Evolutionary conservation across 1,140 invertebrate species (phyloP).

Genomic region (Hestina assimilis): DNA sequence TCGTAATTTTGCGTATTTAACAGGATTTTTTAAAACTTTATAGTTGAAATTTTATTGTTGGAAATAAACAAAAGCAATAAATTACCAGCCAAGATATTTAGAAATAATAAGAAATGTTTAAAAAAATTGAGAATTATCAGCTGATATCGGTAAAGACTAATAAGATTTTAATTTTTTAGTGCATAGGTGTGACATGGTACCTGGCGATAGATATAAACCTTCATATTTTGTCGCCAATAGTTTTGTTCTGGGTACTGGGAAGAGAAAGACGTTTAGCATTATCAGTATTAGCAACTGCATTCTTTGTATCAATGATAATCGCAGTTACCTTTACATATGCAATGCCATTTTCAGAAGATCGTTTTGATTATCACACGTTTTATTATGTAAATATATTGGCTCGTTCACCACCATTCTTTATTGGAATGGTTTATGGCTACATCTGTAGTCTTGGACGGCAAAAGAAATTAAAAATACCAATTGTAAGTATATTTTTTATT

Average conservation of each 20-base stretch:
- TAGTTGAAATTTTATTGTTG: too few relatives aligned
- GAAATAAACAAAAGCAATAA: background rate
- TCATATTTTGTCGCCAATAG: constrained; percentile 80
- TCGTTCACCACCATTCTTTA: constrained; percentile 74
- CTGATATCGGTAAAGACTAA: background rate
- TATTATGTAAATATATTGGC: constrained; percentile 47
- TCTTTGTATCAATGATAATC: constrained; percentile 20
- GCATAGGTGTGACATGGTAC: constrained; percentile 79
- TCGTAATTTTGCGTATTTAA: too few relatives aligned
- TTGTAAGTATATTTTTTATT: constrained; percentile 25
- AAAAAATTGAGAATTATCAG: background rate
- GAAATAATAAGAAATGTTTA: background rate
- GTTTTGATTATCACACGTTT: background rate
- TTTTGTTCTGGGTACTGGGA: constrained; percentile 66
- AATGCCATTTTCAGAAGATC: background rate
- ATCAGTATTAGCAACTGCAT: constrained; percentile 24
- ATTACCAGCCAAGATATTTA: background rate
- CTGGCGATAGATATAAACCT: constrained; percentile 86
- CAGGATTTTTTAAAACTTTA: too few relatives aligned
- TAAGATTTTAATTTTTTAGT: constrained; percentile 68
- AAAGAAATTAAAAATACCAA: constrained; percentile 16
- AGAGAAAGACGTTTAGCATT: constrained; percentile 38
- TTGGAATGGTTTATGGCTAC: constrained; percentile 80
- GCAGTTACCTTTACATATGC: constrained; percentile 35
- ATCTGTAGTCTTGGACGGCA: constrained; percentile 20